Evolutionary conservation across 2,113 vertebrate genomes (phyloP).

Genomic region (Gambusia holbrooki): DNA sequence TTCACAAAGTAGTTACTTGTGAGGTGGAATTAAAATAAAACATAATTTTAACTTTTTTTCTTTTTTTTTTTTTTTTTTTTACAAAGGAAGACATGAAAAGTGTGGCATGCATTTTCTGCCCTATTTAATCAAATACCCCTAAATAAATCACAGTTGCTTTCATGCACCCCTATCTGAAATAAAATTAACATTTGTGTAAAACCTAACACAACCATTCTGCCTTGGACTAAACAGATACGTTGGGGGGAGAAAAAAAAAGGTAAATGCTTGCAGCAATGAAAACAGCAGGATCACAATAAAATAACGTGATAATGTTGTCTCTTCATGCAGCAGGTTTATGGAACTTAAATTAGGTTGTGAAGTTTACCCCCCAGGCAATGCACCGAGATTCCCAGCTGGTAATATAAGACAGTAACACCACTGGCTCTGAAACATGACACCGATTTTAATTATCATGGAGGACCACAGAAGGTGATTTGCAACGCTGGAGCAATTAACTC

Average conservation of each 20-base stretch:
- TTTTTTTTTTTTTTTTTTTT: too few relatives aligned
- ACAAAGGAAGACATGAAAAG: too few relatives aligned
- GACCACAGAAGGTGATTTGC: conserved; percentile 31
- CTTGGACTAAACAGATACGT: background rate
- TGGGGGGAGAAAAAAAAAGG: background rate
- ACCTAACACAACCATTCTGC: background rate
- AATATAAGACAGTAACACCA: conserved; percentile 30
- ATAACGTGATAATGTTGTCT: background rate
- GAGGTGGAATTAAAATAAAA: too few relatives aligned
- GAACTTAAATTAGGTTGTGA: conserved; percentile 42
- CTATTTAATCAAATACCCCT: background rate
- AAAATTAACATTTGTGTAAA: too few relatives aligned
- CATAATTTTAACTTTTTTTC: too few relatives aligned
- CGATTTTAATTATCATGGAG: conserved; percentile 27
- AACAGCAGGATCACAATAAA: background rate
- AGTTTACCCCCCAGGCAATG: conserved; percentile 25
- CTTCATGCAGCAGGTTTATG: conserved; percentile 28
- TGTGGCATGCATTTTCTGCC: too few relatives aligned
- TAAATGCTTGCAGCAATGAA: background rate
- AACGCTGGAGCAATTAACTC: conserved; percentile 37
- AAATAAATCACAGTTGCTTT: too few relatives aligned
- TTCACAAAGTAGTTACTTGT: background rate
- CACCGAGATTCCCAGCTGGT: conserved; percentile 35
- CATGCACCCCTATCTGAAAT: too few relatives aligned
- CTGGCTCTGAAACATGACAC: conserved; percentile 8